A percentile compares a stretch with the other conserved stretches of the same genome.
These are phyloP conservation scores for Pipistrellus pygmaeus DNA, from an alignment of 2,797 vertebrate genomes.

Conservation along the genomic window DNA sequence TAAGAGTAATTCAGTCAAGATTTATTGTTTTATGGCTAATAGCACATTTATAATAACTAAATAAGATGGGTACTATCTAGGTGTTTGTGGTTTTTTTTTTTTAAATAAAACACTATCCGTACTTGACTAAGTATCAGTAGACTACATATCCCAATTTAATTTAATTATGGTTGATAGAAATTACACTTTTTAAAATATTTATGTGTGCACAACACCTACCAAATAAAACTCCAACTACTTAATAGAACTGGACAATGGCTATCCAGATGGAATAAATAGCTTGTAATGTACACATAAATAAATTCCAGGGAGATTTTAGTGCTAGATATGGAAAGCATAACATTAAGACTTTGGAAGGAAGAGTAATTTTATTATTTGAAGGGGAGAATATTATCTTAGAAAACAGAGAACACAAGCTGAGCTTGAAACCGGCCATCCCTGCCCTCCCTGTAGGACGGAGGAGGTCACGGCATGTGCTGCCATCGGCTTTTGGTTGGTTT, in stretches of 20 bases:
- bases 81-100: not conserved
- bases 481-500: not conserved
- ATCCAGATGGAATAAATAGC: not conserved
- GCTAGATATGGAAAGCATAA: not conserved
- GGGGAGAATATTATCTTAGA: not conserved
- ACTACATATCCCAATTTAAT: conserved; percentile 2
- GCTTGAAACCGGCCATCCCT: not conserved
- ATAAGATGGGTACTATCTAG: not conserved
- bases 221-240: conserved; percentile 25
- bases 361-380: conserved; percentile 31
- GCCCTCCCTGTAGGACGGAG: not conserved
- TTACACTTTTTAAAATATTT: not conserved
- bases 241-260: not conserved
- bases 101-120: conserved; percentile 10
- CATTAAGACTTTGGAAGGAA: not conserved
- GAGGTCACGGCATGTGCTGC: not conserved
- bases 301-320: not conserved
- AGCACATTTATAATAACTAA: not conserved
- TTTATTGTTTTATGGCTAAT: not conserved
- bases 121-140: not conserved
- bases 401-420: not conserved
- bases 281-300: not conserved
- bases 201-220: not conserved
- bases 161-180: not conserved
- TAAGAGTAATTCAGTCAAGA: conserved; percentile 15